Evolutionary conservation across 2,797 vertebrate species (phyloP).

Genomic region (Notolepis coatsorum): DNA sequence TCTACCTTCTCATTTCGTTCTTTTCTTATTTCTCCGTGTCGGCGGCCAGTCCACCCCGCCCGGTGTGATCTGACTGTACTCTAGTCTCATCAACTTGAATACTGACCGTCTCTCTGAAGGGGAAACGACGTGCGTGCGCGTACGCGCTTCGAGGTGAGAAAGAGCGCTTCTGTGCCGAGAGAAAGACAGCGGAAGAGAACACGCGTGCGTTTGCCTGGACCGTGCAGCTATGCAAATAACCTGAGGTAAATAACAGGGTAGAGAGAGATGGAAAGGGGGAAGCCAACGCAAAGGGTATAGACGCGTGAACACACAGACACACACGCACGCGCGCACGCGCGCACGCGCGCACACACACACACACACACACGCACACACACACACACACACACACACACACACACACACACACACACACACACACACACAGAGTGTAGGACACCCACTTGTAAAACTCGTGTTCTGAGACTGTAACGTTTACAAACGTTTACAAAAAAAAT

Average conservation of each 20-base stretch:
- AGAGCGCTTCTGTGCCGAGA: background rate
- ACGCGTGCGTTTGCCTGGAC: background rate
- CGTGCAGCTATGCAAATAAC: constrained; percentile 41
- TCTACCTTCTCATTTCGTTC: background rate
- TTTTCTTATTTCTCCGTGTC: constrained; percentile 36
- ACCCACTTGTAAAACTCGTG: too few relatives aligned
- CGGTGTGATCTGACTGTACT: background rate
- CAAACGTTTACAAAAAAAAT: too few relatives aligned
- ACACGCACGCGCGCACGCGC: background rate
- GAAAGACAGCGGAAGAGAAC: background rate
- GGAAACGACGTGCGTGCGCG: background rate
- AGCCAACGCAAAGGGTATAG: too few relatives aligned
- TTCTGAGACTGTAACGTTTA: too few relatives aligned
- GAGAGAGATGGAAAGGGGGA: constrained; percentile 6
- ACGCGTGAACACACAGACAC: too few relatives aligned
- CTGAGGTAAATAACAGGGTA: constrained; percentile 25
- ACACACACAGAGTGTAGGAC: too few relatives aligned
- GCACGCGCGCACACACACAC: background rate
- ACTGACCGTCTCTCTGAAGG: background rate
- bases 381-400: too few relatives aligned
- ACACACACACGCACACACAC: background rate
- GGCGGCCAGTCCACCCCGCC: background rate
- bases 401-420: too few relatives aligned
- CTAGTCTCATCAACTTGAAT: background rate
- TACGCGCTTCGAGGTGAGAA: background rate